Evolutionary conservation across 64 coral and sea anemone species (phyloP).

Genomic region (Astreopora myriophthalma): DNA sequence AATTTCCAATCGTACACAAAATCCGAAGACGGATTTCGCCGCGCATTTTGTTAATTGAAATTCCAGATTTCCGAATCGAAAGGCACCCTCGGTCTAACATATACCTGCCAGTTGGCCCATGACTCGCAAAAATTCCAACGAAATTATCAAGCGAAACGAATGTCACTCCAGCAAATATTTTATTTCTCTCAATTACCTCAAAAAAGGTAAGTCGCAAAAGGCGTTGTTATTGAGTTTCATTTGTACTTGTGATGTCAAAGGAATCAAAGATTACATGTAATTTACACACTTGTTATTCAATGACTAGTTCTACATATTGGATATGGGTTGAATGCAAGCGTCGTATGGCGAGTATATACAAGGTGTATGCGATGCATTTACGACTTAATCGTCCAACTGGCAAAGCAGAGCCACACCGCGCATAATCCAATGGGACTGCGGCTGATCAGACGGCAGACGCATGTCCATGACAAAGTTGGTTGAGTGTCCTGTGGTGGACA

Average conservation of each 20-base stretch:
- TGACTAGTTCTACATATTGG: background rate
- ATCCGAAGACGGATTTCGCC: too few species aligned
- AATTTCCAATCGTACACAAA: too few species aligned
- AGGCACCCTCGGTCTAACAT: too few species aligned
- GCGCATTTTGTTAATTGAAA: too few species aligned
- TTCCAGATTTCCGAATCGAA: too few species aligned
- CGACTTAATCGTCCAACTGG: conserved; percentile 87
- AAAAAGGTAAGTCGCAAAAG: too few species aligned
- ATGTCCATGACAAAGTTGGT: conserved; percentile 99
- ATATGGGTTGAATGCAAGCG: background rate
- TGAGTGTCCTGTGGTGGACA: conserved; percentile 97
- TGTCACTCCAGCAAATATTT: too few species aligned
- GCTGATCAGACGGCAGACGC: conserved; percentile 98
- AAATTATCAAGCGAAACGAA: too few species aligned
- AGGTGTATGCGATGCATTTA: background rate
- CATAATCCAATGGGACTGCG: conserved; percentile 98
- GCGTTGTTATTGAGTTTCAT: background rate
- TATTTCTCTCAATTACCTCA: too few species aligned
- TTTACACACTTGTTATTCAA: background rate
- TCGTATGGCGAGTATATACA: background rate
- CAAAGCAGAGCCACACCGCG: conserved; percentile 97
- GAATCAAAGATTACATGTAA: background rate
- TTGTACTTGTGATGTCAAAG: background rate
- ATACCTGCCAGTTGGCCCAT: too few species aligned
- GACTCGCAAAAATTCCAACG: too few species aligned